A percentile compares a stretch with the other conserved stretches of the same genome.
phyloP scores from a whole-genome alignment of 2,113 vertebrate genomes.

The Desmodus rotundus region DNA sequence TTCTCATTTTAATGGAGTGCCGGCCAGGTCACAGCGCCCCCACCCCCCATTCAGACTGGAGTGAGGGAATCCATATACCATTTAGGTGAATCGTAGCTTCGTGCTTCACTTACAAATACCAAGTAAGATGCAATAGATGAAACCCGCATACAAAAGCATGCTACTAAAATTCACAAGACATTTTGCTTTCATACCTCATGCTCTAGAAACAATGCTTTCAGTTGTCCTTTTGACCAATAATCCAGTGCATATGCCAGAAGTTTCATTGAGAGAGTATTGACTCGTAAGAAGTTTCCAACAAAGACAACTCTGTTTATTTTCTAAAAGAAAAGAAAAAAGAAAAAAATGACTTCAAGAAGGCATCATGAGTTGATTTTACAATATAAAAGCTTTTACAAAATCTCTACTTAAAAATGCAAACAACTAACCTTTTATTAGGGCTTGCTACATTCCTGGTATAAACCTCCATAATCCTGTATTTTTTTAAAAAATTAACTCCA shows the following conservation, averaged over 20 bases:
- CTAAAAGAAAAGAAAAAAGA: constrained; percentile 70
- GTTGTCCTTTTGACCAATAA: constrained; percentile 89
- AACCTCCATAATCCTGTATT: not conserved
- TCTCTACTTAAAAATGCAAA: not conserved
- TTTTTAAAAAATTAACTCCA: not conserved
- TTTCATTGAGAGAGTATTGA: constrained; percentile 99
- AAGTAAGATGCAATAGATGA: not conserved
- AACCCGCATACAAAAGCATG: not conserved
- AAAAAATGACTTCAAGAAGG: not conserved
- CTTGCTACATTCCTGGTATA: not conserved
- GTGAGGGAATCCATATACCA: not conserved
- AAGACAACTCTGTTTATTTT: constrained; percentile 92
- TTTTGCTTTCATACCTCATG: constrained; percentile 82
- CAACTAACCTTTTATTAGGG: not conserved
- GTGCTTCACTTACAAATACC: not conserved
- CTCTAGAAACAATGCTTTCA: constrained; percentile 88
- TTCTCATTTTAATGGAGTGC: not conserved
- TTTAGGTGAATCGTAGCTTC: not conserved
- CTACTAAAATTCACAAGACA: not conserved
- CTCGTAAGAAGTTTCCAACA: constrained; percentile 97
- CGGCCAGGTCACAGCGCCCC: not conserved
- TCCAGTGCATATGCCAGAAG: constrained; percentile 91
- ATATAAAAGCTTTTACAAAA: not conserved
- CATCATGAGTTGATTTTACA: not conserved
- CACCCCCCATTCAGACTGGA: not conserved